A percentile compares a stretch with the other conserved stretches of the same genome.
phyloP scores from a whole-genome alignment of 2,113 vertebrate species.

The Furnarius figulus region DNA sequence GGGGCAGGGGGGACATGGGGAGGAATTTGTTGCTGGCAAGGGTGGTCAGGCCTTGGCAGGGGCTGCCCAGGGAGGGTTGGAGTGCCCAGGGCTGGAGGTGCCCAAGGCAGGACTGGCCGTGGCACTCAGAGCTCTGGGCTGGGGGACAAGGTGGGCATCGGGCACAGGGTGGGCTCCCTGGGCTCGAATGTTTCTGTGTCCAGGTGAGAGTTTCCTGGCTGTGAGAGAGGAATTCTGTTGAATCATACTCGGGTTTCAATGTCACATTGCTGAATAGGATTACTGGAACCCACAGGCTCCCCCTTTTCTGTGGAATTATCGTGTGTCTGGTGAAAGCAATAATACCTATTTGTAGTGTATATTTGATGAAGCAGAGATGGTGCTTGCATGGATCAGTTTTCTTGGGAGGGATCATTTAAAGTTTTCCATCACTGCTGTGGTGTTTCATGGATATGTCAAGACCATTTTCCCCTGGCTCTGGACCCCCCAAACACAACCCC shows the following conservation, averaged over 20 bases:
- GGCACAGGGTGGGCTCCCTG: too few relatives aligned
- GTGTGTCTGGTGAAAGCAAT: accelerated
- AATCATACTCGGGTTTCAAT: accelerated
- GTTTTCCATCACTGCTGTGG: background rate
- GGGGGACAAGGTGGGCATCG: too few relatives aligned
- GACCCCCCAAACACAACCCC: accelerated
- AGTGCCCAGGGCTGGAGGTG: too few relatives aligned
- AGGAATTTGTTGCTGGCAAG: background rate
- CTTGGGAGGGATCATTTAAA: too few relatives aligned
- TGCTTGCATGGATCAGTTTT: background rate
- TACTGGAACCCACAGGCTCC: background rate
- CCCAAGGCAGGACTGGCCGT: too few relatives aligned
- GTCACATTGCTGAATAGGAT: accelerated
- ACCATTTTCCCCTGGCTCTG: background rate
- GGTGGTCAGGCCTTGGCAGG: background rate
- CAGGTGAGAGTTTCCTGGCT: background rate
- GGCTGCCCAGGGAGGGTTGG: too few relatives aligned
- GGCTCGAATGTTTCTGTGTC: background rate
- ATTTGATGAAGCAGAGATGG: background rate
- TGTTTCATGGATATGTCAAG: background rate
- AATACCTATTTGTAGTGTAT: accelerated
- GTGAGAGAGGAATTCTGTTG: background rate
- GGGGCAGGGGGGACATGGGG: accelerated
- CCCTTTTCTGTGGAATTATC: background rate
- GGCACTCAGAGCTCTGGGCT: too few relatives aligned